Conservation (phyloP, 2,113 vertebrate species). For the Tylochromis polylepis region DNA sequence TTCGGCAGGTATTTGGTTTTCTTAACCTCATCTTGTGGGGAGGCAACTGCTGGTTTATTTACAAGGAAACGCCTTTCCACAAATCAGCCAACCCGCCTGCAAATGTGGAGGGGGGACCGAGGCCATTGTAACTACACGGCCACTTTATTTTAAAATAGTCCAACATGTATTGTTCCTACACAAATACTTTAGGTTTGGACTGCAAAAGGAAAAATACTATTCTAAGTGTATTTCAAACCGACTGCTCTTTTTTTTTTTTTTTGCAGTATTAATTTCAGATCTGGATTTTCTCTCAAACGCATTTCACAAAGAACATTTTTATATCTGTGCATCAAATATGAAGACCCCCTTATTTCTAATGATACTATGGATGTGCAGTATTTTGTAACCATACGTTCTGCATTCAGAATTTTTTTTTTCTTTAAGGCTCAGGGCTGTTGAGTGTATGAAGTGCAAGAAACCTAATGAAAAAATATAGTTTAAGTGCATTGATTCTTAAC, state of each 20-base stretch:
- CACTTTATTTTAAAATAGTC: background rate
- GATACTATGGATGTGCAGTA: background rate
- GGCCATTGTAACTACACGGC: conserved; percentile 36
- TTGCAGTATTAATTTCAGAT: background rate
- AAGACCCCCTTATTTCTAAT: background rate
- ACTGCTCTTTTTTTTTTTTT: background rate
- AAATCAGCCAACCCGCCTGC: conserved; percentile 74
- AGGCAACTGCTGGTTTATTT: conserved; percentile 95
- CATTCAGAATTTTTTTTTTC: background rate
- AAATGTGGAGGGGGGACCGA: conserved; percentile 47
- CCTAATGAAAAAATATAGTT: background rate
- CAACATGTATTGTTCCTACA: conserved; percentile 2
- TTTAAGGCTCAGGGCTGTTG: conserved; percentile 31
- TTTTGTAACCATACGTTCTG: background rate
- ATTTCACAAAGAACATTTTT: background rate
- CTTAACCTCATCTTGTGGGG: conserved; percentile 92
- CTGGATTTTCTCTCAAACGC: background rate
- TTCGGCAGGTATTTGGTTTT: conserved; percentile 87
- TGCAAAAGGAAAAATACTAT: background rate
- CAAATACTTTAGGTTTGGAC: conserved; percentile 1
- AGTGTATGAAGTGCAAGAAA: background rate
- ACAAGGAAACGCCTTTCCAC: conserved; percentile 89
- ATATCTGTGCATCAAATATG: background rate
- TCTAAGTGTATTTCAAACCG: background rate
- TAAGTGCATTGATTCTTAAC: background rate